Evolutionary conservation across 1,140 invertebrate genomes (phyloP), one percentile per base, ranked within the genome.

Genomic region (Armadillidium nasatum): DNA sequence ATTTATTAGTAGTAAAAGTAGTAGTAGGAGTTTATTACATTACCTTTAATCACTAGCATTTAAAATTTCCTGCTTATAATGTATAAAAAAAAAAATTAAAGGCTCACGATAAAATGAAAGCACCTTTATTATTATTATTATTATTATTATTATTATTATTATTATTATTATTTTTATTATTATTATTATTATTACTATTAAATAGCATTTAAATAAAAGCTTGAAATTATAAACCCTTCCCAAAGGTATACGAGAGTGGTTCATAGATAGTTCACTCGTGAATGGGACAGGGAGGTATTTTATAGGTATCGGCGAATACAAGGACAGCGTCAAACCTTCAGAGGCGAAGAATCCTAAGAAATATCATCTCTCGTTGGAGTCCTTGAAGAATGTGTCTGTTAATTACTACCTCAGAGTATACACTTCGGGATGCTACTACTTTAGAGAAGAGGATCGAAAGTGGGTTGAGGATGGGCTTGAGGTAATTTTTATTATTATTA

Each of bases 351-450:
- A 77, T 75, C 80, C 72, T 78, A 76, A 6, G 60, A 76, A 76
- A 77, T 77, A 60, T 72, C 82, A 78, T 21, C 67, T 71, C 13
- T 78, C 71, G 13, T 69, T 45, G 45, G 70, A 44, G 22, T 73
- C 60, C 23, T 75, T 78, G 71, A 75, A 79, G 21, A 71, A 81
- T 66, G 75, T 83, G 6, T 79, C 80, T 0, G 83, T 83, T 11
- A 82, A 84, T 76, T 84, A 84, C 76, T 75, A 79, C 11, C 76
- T 84, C 7, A 71, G 83, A 60, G 81, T 84, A 10, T 83, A 81
- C 73, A 82, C 82, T 23, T 82, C 82, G 23, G 83, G 83, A 15
- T 84, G 82, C 67, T 84, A 83, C 54, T 85, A 83, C 74, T 60
- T 15, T 7, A 60, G 33, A 33, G 33, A 33, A 33, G 33, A 33